Base-by-base conservation (phyloP, 37 sponge, comb jelly and placozoan genomes). In the Aplysina aerophoba region DNA sequence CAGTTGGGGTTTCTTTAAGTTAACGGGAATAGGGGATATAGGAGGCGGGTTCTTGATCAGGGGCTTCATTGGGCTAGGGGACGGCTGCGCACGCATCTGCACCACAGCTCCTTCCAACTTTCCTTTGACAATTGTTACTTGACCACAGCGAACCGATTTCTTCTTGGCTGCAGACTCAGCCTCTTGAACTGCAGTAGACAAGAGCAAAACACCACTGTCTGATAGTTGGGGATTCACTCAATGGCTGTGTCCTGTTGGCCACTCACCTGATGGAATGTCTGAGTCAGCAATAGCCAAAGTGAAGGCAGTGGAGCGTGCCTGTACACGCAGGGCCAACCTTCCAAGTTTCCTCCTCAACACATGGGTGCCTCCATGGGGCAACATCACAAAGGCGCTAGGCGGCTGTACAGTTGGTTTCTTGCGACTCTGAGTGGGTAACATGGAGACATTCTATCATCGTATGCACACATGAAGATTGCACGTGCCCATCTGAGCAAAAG, bases 51-150 rank as follows among this genome's bases (percentile, higher is more conserved):
- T 34, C 83, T 82, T 82, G 1, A 82, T 61, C 22, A 82, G 83
- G 14, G 65, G 16, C 83, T 82, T 82, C 83, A 58, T 41, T 14
- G 83, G 83, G 24, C 83, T 82, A 4, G 83, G 63, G 12, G 39
- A 20, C 21, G 83, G 83, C 31, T 33, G 24, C 2, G 36, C n/a
- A 0, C 65, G 27, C 53, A 63, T 37, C 41, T 82, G 12, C 15
- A 38, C 37, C 21, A 40, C 65, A 13, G 19, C 24, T 19, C 36
- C 66, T 21, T 63, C 41, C 33, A 75, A 21, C 50, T 75, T 36
- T 21, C 78, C 78, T 14, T 36, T 75, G 24, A 19, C n/a, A 22
- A 36, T 16, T 1, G 3, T 8, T 25, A 24, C 16, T 2, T 36
- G 25, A 22, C 53, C 53, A 4, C 5, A 20, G 17, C 78, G 44